phyloP scores from a whole-genome alignment of 2,888 invertebrate species.

The Aporophyla lueneburgensis region DNA sequence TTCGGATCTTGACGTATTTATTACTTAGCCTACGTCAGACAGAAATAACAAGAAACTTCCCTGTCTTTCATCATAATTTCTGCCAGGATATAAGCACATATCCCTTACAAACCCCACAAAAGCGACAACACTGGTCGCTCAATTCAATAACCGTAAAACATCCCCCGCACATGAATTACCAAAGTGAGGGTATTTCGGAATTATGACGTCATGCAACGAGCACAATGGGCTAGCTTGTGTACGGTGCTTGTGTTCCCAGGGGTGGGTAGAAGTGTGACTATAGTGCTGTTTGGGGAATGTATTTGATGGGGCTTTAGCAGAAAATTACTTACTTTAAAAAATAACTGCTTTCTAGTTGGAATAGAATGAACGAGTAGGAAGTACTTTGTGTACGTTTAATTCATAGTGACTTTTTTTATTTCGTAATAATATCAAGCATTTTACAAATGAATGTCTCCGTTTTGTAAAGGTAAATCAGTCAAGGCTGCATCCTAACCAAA shows the following conservation, averaged over 20 bases:
- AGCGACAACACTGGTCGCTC: slow-evolving; percentile 52
- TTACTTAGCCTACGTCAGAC: background rate
- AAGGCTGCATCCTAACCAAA: too few relatives aligned
- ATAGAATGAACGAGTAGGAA: background rate
- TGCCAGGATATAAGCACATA: background rate
- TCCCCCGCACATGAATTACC: slow-evolving; percentile 77
- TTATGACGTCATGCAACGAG: slow-evolving; percentile 79
- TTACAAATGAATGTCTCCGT: background rate
- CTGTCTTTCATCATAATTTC: background rate
- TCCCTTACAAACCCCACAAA: slow-evolving; percentile 1
- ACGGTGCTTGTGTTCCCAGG: background rate
- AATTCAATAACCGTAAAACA: slow-evolving; percentile 75
- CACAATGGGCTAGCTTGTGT: slow-evolving; percentile 60
- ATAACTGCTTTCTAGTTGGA: background rate
- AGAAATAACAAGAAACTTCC: background rate
- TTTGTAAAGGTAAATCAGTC: background rate
- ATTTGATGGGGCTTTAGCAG: background rate
- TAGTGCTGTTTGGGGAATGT: background rate
- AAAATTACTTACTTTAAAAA: background rate
- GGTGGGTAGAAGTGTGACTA: slow-evolving; percentile 6
- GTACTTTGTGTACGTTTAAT: background rate
- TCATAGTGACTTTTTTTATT: background rate
- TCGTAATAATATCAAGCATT: background rate
- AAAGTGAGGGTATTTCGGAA: slow-evolving; percentile 75
- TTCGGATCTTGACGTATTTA: background rate